These are phyloP conservation scores for Dendrocincla tyrannina DNA, from an alignment of 2,797 vertebrate genomes.

Conservation along the genomic window DNA sequence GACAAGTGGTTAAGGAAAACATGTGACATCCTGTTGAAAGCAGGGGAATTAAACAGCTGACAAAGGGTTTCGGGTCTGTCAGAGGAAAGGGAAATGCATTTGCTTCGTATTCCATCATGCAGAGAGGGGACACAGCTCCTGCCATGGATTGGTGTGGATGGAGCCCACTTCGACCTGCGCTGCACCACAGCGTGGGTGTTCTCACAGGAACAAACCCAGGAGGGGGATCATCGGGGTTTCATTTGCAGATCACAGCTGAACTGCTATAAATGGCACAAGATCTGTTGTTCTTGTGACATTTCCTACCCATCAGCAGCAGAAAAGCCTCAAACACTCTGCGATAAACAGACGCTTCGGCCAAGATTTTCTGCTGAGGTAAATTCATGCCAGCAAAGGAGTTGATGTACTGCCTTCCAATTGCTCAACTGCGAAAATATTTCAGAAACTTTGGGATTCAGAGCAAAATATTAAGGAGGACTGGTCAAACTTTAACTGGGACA, in stretches of 20 bases:
- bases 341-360: neutral
- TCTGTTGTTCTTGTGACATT: neutral
- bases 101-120: neutral
- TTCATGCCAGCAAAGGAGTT: neutral
- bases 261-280: neutral
- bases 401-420: neutral
- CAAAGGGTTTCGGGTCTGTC: neutral
- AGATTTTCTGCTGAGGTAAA: conserved; percentile 15
- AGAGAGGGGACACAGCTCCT: neutral
- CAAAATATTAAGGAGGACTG: neutral
- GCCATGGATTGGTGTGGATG: fast-evolving
- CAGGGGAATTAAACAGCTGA: neutral
- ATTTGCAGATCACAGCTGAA: neutral
- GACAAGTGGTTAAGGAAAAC: neutral
- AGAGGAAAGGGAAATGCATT: neutral
- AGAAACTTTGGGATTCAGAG: neutral
- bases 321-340: neutral
- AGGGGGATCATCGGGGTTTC: neutral
- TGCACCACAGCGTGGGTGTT: neutral
- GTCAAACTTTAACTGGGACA: neutral
- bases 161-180: fast-evolving
- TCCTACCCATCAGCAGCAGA: neutral
- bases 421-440: neutral
- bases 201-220: neutral
- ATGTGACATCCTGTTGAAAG: neutral